Percentiles rank a stretch among this genome's conserved stretches.
Evolutionary conservation across 2,888 invertebrate species (phyloP).

Genomic region (Strigamia crassipes): DNA sequence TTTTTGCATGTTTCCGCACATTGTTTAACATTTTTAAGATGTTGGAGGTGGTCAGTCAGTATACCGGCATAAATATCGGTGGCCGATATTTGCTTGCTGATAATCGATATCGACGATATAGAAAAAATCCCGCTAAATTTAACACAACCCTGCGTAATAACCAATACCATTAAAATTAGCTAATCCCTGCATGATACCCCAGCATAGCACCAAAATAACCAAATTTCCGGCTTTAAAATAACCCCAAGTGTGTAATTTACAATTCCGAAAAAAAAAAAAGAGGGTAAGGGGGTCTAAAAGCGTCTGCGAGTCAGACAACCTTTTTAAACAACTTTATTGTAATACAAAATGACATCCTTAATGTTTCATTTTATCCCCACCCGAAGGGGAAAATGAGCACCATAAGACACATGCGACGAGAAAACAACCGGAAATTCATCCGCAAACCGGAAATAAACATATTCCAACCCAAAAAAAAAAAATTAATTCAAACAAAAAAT

Average conservation of each 20-base stretch:
- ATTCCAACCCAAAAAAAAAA: background rate
- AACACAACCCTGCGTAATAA: too few relatives aligned
- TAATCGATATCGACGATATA: too few relatives aligned
- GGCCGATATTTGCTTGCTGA: too few relatives aligned
- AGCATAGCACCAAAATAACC: too few relatives aligned
- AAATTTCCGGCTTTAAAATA: too few relatives aligned
- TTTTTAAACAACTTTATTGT: background rate
- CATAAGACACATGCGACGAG: background rate
- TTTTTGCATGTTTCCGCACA: too few relatives aligned
- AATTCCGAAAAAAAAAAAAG: background rate
- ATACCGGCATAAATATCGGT: too few relatives aligned
- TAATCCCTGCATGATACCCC: too few relatives aligned
- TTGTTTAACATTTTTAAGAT: too few relatives aligned
- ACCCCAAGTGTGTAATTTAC: background rate
- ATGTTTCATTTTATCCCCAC: conserved; percentile 5
- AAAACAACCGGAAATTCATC: background rate
- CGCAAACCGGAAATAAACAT: background rate
- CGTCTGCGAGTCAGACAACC: background rate
- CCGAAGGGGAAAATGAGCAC: background rate
- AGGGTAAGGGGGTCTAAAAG: background rate
- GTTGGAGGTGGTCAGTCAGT: too few relatives aligned
- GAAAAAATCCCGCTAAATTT: too few relatives aligned
- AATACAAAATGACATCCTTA: background rate
- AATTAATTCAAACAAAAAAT: background rate
- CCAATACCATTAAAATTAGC: too few relatives aligned